Base-by-base conservation (phyloP, 2,113 vertebrate genomes). In the Kryptolebias marmoratus region DNA sequence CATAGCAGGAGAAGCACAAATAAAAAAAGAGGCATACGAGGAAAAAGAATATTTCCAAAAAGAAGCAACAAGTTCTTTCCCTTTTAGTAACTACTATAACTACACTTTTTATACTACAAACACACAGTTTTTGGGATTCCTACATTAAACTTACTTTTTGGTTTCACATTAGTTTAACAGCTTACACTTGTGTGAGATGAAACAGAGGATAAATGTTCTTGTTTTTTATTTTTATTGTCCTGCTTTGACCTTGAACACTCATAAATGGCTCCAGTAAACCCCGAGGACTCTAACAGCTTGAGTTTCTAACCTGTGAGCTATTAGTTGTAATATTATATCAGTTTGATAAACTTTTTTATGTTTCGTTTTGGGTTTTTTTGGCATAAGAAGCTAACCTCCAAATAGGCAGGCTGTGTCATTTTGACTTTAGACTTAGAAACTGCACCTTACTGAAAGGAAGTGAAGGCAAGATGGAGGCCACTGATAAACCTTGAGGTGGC, bases 111-210 rank as follows among this genome's bases (percentile, higher is more conserved):
- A 75, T 59, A 42, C 83, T 88, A 89, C 57, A 79, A 79, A 81
- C 80, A 81, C 82, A 82, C 71, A 65, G 32, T 57, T 58, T 66
- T 68, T 36, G 54, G 16, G 60, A 81, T 68, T 80, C 80, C 78
- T 39, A 30, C 57, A 52, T 83, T 65, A 84, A 89, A 85, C 71
- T 71, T 68, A 86, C 69, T 87, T 90, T 92, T 93, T 91, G 83
- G 89, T 83, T 87, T 89, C 73, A 53, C 28, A 48, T 79, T 77
- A 39, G 50, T 67, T 85, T 73, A 36, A 81, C 53, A 79, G 73
- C 64, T 86, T 70, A 84, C 28, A 64, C 57, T 63, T 75, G 31
- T 50, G 68, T 66, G 60, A 64, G n/a, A 49, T 65, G 12, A 18
- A 54, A n/a, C 65, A 4, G 48, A 64, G 39, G 73, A 56, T 54